Percentiles rank a stretch among this genome's conserved stretches.
Evolutionary conservation across 2,797 vertebrate species (phyloP).

Genomic region (Tadarida brasiliensis): DNA sequence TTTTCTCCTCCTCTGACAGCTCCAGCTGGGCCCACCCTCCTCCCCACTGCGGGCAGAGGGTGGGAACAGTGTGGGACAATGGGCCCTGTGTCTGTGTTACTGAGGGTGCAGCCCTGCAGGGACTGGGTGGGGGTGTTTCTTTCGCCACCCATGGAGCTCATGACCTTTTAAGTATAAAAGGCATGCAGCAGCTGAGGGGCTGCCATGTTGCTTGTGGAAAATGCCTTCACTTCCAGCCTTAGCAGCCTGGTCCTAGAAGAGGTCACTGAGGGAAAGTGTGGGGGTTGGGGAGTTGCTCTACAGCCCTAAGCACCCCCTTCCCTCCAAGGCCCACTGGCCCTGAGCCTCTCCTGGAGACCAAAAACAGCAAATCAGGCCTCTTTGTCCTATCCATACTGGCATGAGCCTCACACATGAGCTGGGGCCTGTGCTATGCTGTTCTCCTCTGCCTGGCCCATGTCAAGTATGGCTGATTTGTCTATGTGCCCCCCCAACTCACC

Average conservation of each 20-base stretch:
- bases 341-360: neutral
- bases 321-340: neutral
- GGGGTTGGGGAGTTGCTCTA: neutral
- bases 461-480: neutral
- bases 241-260: slow-evolving; percentile 6
- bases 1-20: slow-evolving; percentile 29
- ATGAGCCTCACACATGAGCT: neutral
- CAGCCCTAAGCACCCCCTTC: neutral
- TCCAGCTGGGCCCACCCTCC: neutral
- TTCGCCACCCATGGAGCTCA: slow-evolving; percentile 61
- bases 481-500: rapidly evolving
- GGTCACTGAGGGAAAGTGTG: neutral
- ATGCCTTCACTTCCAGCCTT: neutral
- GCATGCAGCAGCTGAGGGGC: neutral
- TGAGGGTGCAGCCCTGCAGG: slow-evolving; percentile 34
- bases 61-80: slow-evolving; percentile 72
- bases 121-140: slow-evolving; percentile 67
- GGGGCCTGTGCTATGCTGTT: neutral
- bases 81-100: slow-evolving; percentile 73
- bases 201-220: slow-evolving; percentile 58
- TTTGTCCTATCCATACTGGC: neutral
- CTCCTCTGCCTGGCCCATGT: neutral
- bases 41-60: slow-evolving; percentile 17
- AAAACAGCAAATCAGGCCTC: neutral
- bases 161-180: slow-evolving; percentile 78